Evolutionary conservation across 2,797 vertebrate genomes (phyloP), one percentile per base, ranked within the genome.

Genomic region (Taeniopygia guttata): DNA sequence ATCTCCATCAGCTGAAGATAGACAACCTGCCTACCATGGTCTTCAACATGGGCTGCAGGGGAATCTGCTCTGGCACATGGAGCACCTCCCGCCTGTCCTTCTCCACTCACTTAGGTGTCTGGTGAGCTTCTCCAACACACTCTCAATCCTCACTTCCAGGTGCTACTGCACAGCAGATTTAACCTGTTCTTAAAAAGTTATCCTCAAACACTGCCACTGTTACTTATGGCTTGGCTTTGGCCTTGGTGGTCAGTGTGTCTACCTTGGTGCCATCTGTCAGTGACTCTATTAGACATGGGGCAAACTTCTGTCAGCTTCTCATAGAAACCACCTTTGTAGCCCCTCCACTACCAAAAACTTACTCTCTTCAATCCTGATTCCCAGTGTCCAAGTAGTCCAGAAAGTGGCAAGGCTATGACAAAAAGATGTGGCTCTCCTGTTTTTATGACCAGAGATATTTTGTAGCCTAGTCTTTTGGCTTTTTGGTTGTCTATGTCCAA

Each of bases 351-450:
- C 11, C 5, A 67, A 67, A 75, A 76, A 3, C 14, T 23, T 54
- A 34, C 0, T 6, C 7, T n/a, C 18, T 64, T 75, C 22, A 36
- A 11, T 68, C 12, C 32, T 64, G 38, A 15, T 85, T 25, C 7
- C 9, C 27, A 10, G 8, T 43, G 32, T 22, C 10, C 34, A 69
- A n/a, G 5, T 43, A 75, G 11, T 42, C 20, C 1, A 18, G 73
- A 62, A 76, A 62, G 6, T 74, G 30, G 11, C 3, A 87, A 78
- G 11, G 1, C 19, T 42, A 36, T 54, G 36, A 66, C 8, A 64
- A 64, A 45, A 30, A 59, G 25, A 29, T 29, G 43, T 38, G 11
- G 0, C 3, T 26, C 4, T 18, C 13, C 14, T 0, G 1, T 16
- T 80, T 84, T 63, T 69, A 25, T 13, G 16, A 51, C 15, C 12